Evolutionary conservation across 2,888 invertebrate species (phyloP).

Genomic region (Orchestes rusci): DNA sequence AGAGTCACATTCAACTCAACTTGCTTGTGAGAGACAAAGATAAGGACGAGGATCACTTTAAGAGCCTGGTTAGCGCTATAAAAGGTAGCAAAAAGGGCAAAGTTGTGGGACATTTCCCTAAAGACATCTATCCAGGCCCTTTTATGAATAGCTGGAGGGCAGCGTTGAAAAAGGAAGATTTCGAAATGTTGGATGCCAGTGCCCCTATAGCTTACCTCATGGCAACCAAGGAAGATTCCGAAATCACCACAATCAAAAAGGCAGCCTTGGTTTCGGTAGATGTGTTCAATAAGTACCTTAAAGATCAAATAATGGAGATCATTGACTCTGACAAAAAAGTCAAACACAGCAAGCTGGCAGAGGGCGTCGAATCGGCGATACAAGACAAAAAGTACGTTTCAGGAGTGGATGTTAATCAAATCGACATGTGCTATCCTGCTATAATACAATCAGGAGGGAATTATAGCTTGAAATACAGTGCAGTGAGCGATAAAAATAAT

Average conservation of each 20-base stretch:
- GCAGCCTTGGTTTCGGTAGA: conserved; percentile 90
- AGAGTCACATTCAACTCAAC: conserved; percentile 72
- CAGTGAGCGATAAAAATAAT: conserved; percentile 86
- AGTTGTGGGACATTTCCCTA: conserved; percentile 80
- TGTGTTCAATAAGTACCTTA: conserved; percentile 92
- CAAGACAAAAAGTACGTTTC: conserved; percentile 94
- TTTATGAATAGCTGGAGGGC: conserved; percentile 90
- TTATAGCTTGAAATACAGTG: conserved; percentile 91
- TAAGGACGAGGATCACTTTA: conserved; percentile 88
- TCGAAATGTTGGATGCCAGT: conserved; percentile 83
- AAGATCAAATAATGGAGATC: conserved; percentile 97
- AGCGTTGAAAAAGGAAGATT: conserved; percentile 61
- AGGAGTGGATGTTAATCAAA: conserved; percentile 78
- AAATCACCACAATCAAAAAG: conserved; percentile 83
- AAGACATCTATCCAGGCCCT: conserved; percentile 90
- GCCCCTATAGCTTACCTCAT: conserved; percentile 78
- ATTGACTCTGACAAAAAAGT: conserved; percentile 98
- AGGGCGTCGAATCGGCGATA: conserved; percentile 88
- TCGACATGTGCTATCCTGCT: conserved; percentile 97
- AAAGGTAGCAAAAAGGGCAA: conserved; percentile 85
- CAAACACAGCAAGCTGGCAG: conserved; percentile 89
- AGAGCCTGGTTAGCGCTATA: conserved; percentile 66
- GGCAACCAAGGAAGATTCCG: conserved; percentile 91
- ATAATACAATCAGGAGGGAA: conserved; percentile 99
- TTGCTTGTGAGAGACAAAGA: conserved; percentile 87